phyloP scores from a whole-genome alignment of 2,113 vertebrate species.

The Camelus bactrianus region DNA sequence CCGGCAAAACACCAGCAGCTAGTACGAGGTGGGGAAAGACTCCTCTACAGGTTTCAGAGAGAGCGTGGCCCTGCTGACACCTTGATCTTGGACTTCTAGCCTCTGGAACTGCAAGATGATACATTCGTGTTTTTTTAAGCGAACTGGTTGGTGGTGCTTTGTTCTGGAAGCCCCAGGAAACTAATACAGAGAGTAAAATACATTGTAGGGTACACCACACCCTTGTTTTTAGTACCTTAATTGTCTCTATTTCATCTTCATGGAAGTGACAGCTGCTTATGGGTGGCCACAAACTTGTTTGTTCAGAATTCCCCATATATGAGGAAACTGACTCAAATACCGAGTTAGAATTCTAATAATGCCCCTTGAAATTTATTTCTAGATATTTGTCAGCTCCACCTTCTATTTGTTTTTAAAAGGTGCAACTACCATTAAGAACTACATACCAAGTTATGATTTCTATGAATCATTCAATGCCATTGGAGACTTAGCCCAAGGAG shows the following conservation, averaged over 20 bases:
- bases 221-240: neutral
- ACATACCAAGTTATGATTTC: neutral
- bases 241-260: slow-evolving; percentile 28
- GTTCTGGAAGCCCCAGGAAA: neutral
- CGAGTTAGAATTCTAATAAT: slow-evolving; percentile 32
- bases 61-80: neutral
- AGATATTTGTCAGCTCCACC: slow-evolving; percentile 14
- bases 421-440: slow-evolving; percentile 23
- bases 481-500: neutral
- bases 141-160: neutral
- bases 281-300: neutral
- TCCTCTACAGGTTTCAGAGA: neutral
- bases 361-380: slow-evolving; percentile 47
- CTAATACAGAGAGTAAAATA: neutral
- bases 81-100: neutral
- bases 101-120: neutral
- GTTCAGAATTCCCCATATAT: slow-evolving; percentile 59
- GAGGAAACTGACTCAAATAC: slow-evolving; percentile 32
- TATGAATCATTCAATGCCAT: neutral
- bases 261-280: neutral
- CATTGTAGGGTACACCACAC: neutral
- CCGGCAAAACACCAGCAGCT: neutral
- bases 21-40: neutral
- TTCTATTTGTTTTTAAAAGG: slow-evolving; percentile 55
- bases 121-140: neutral